Percentiles rank a stretch among this genome's conserved stretches.
These are phyloP conservation scores for Hyppa rectilinea DNA, from an alignment of 2,888 invertebrate genomes.

Conservation along the genomic window DNA sequence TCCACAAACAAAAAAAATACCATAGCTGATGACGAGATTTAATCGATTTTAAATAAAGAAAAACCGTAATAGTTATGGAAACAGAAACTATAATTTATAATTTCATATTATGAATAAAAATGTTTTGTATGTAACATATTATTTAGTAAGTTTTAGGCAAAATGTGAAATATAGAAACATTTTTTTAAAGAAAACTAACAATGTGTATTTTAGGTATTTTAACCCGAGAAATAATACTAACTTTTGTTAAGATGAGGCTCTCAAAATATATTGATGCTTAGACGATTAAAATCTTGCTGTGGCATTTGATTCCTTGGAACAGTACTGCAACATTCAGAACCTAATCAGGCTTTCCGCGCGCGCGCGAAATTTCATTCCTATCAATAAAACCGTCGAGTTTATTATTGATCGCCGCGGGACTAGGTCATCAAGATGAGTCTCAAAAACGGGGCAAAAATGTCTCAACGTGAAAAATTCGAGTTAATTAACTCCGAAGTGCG, in stretches of 20 bases:
- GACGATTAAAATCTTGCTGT: conserved; percentile 44
- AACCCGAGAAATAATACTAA: neutral
- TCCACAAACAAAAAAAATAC: neutral
- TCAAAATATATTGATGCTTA: neutral
- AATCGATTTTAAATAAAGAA: neutral
- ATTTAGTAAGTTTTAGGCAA: neutral
- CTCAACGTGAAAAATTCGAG: conserved; percentile 89
- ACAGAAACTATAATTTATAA: too few relatives aligned
- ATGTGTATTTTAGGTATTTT: too few relatives aligned
- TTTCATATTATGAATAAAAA: too few relatives aligned
- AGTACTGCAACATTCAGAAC: conserved; percentile 74
- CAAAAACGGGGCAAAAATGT: conserved; percentile 86
- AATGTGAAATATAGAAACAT: neutral
- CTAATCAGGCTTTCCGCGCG: conserved; percentile 78
- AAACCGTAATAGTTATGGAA: conserved; percentile 16
- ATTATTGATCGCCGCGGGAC: conserved; percentile 83
- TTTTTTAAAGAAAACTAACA: neutral
- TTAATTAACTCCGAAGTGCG: conserved; percentile 91
- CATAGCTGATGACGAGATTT: neutral
- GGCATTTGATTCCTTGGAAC: conserved; percentile 53
- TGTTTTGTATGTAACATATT: too few relatives aligned
- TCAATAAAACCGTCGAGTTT: conserved; percentile 78
- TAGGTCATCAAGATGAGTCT: conserved; percentile 82
- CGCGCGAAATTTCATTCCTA: conserved; percentile 87
- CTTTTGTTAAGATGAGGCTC: neutral